Percentiles rank a stretch among this genome's conserved stretches.
phyloP scores from a whole-genome alignment of 2,113 vertebrate species.

The Lates calcarifer region DNA sequence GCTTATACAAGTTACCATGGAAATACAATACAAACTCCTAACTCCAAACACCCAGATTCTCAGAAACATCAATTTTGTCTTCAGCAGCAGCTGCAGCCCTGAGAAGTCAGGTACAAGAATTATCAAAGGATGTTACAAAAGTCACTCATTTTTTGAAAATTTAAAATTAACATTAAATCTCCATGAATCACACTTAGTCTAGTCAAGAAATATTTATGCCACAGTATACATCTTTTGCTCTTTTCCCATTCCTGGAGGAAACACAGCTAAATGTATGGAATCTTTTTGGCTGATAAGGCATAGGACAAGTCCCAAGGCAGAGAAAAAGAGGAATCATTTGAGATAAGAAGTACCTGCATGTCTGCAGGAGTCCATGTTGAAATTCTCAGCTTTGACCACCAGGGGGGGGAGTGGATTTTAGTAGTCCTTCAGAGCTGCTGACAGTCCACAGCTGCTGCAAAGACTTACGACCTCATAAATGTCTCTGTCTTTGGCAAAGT shows the following conservation, averaged over 20 bases:
- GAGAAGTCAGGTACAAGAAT: neutral
- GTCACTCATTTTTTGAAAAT: no score
- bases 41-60: neutral
- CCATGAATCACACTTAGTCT: neutral
- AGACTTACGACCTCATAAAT: neutral
- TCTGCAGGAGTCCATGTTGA: constrained; percentile 16
- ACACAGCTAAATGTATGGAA: neutral
- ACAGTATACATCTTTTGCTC: neutral
- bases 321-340: neutral
- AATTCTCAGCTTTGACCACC: constrained; percentile 56
- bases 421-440: constrained; percentile 4
- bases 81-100: no score
- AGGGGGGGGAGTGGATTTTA: constrained; percentile 68
- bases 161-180: no score
- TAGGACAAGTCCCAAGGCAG: neutral
- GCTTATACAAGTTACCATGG: neutral
- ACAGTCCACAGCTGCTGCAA: neutral
- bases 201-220: neutral
- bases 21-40: neutral
- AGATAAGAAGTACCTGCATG: neutral
- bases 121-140: neutral
- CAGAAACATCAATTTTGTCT: neutral
- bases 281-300: neutral
- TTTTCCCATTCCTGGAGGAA: neutral
- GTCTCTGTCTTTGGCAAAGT: constrained; percentile 33